Evolutionary conservation across 2,888 invertebrate species (phyloP).

Genomic region (Aphodius sticticus): DNA sequence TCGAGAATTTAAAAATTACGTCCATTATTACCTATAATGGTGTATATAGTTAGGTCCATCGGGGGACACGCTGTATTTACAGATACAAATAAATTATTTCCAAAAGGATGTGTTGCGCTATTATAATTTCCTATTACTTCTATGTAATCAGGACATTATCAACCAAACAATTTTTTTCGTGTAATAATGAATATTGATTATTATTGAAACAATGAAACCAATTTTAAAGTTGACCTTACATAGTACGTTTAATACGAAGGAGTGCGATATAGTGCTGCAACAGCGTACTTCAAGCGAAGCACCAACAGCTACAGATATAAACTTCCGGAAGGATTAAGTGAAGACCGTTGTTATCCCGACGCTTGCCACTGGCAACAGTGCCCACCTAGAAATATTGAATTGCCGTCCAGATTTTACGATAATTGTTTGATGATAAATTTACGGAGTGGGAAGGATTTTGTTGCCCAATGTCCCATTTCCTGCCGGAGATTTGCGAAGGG

Average conservation of each 20-base stretch:
- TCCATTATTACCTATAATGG: no score
- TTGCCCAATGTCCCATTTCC: background rate
- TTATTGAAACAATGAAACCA: no score
- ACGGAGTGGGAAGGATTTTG: background rate
- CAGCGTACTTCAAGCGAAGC: background rate
- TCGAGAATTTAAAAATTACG: no score
- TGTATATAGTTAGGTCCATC: no score
- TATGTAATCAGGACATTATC: no score
- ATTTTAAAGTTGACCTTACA: no score
- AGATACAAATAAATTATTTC: no score
- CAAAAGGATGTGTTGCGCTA: no score
- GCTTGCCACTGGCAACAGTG: background rate
- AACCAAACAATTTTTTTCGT: no score
- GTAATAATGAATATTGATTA: no score
- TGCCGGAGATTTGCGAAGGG: background rate
- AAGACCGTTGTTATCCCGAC: background rate
- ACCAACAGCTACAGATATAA: background rate
- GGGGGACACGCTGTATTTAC: no score
- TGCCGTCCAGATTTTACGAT: background rate
- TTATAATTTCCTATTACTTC: no score
- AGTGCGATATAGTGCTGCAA: background rate
- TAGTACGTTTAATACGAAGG: background rate
- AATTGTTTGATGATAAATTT: background rate
- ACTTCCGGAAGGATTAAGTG: background rate
- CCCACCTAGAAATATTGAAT: background rate